phyloP scores from a whole-genome alignment of 1,140 invertebrate species.

The silkworm (Bombyx mori) region ASM3026992v2 NC_085117.1:14566001-14566500 shows the following conservation, averaged over 20 bases:
- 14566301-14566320: conserved; percentile 72
- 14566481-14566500: conserved; percentile 48
- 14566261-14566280: conserved; percentile 68
- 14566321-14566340: conserved; percentile 60
- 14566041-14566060: too few relatives aligned
- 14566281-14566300: conserved; percentile 71
- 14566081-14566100: too few relatives aligned
- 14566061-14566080: too few relatives aligned
- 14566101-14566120: too few relatives aligned
- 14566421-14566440: conserved; percentile 72
- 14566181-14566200: conserved; percentile 41
- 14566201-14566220: conserved; percentile 49
- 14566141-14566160: not conserved
- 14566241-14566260: conserved; percentile 59
- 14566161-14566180: conserved; percentile 29
- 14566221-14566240: conserved; percentile 50
- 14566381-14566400: conserved; percentile 70
- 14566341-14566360: conserved; percentile 65
- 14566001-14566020: too few relatives aligned
- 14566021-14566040: too few relatives aligned
- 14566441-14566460: conserved; percentile 72
- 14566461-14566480: conserved; percentile 69
- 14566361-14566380: conserved; percentile 69
- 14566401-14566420: conserved; percentile 69
- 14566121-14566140: conserved; percentile 5